A percentile compares a stretch with the other conserved stretches of the same genome.
phyloP scores from a whole-genome alignment of 2,888 invertebrate genomes.

The Lochmaea capreae region DNA sequence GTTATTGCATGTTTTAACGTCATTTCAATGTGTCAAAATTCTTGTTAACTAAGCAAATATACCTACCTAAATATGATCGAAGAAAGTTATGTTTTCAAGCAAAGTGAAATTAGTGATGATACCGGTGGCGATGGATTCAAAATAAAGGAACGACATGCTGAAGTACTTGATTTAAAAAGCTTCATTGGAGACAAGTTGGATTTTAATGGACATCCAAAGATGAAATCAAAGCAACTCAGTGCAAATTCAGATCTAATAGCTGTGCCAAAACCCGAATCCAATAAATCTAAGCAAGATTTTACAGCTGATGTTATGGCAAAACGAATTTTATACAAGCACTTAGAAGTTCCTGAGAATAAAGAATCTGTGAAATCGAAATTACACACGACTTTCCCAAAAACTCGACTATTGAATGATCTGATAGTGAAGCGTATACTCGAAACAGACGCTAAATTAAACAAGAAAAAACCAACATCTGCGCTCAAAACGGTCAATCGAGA shows the following conservation, averaged over 20 bases:
- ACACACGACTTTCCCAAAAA: background rate
- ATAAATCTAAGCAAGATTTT: background rate
- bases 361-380: background rate
- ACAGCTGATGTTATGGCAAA: background rate
- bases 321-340: background rate
- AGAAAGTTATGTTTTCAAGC: background rate
- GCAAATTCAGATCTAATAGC: background rate
- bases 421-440: constrained; percentile 7
- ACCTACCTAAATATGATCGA: background rate
- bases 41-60: background rate
- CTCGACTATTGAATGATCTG: background rate
- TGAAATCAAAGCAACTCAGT: background rate
- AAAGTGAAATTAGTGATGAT: background rate
- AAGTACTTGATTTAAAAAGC: constrained; percentile 2
- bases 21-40: background rate
- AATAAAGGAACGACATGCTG: background rate
- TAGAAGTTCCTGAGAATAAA: background rate
- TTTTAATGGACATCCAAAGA: background rate
- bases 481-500: background rate
- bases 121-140: background rate
- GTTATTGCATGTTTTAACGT: background rate
- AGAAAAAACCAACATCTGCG: background rate
- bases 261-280: background rate
- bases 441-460: background rate
- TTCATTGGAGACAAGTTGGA: background rate